These are phyloP conservation scores for Drosophila buzzatii DNA, from an alignment of 2,888 invertebrate species.

Conservation along the genomic window DNA sequence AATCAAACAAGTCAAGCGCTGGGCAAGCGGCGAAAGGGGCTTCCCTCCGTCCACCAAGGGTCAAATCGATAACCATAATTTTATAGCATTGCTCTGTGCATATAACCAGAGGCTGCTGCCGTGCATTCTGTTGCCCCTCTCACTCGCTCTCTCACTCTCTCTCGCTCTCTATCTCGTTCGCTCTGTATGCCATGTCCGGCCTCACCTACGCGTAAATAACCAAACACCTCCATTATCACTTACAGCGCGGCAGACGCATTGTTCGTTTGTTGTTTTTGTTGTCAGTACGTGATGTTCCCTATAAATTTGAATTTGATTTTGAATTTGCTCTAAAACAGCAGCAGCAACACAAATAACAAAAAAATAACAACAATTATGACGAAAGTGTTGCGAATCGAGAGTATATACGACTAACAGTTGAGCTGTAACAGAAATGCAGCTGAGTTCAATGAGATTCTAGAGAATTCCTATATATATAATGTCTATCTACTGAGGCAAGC, in stretches of 20 bases:
- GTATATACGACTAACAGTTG: background rate
- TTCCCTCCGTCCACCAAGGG: conserved; percentile 54
- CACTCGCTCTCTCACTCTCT: background rate
- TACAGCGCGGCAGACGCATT: conserved; percentile 48
- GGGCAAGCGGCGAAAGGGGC: conserved; percentile 27
- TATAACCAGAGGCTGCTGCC: conserved; percentile 1
- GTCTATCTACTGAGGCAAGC: too few species aligned
- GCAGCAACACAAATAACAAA: conserved; percentile 39
- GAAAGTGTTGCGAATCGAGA: background rate
- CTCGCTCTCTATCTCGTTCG: background rate
- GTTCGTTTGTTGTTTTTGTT: conserved; percentile 51
- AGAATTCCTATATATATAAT: background rate
- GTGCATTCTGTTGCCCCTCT: background rate
- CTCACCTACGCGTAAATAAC: conserved; percentile 68
- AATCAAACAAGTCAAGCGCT: conserved; percentile 65
- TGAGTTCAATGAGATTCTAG: background rate
- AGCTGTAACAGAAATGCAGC: background rate
- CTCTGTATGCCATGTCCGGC: conserved; percentile 21
- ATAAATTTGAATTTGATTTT: conserved; percentile 80
- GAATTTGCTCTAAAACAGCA: conserved; percentile 75
- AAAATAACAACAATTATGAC: conserved; percentile 28
- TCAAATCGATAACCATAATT: conserved; percentile 81
- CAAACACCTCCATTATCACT: conserved; percentile 78
- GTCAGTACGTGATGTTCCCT: conserved; percentile 82
- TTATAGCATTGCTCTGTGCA: conserved; percentile 54